Percentiles rank a stretch among this genome's conserved stretches.
These are phyloP conservation scores for Acromyrmex charruanus DNA, from an alignment of 1,140 invertebrate species.

Conservation along the genomic window DNA sequence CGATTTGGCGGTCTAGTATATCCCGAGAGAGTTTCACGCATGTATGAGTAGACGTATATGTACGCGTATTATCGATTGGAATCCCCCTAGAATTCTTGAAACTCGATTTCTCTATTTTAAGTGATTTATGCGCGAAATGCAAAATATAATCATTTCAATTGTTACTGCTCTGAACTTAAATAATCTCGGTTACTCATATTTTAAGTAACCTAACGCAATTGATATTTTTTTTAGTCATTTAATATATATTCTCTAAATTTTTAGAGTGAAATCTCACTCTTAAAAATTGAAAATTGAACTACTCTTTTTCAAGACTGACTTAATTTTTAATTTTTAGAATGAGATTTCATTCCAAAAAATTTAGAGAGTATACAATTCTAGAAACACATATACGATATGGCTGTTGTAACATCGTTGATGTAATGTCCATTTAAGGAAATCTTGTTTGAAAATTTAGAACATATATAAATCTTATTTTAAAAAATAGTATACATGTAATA, in stretches of 20 bases:
- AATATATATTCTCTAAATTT: too few relatives aligned
- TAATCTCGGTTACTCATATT: background rate
- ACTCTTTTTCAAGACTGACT: too few relatives aligned
- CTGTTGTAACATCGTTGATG: background rate
- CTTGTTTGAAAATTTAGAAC: background rate
- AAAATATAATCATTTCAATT: background rate
- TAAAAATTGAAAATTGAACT: too few relatives aligned
- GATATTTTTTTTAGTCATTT: background rate
- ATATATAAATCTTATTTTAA: conserved; percentile 11
- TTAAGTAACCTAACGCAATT: background rate
- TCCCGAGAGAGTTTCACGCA: background rate
- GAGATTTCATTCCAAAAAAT: too few relatives aligned
- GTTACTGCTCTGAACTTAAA: background rate
- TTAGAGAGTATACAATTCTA: background rate
- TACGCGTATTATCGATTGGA: background rate
- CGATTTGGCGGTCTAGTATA: conserved; percentile 33
- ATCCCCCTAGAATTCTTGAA: background rate
- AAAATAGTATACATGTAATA: background rate
- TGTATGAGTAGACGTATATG: background rate
- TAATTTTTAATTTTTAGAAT: too few relatives aligned
- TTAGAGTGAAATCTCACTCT: too few relatives aligned
- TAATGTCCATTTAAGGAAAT: background rate
- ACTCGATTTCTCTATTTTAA: background rate
- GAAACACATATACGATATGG: background rate
- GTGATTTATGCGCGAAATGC: too few relatives aligned